Evolutionary conservation across 2,888 invertebrate genomes (phyloP), one percentile per base, ranked within the genome.

Genomic region (Brachyopa scutellaris): DNA sequence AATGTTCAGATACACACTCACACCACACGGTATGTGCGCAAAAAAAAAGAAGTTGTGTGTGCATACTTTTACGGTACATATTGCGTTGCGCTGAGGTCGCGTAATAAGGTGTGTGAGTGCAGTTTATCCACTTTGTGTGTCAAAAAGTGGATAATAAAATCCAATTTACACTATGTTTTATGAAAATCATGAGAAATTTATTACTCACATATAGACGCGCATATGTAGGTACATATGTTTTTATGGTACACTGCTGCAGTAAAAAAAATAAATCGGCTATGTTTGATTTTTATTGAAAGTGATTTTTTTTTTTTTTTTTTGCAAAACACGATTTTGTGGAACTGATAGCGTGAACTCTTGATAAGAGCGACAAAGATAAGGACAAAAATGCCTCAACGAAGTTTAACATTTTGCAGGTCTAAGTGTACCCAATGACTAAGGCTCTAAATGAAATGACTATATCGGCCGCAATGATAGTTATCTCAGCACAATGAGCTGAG

Each of bases 81-180:
- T n/a, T n/a, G n/a, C n/a, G n/a, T n/a, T n/a, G n/a, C 8, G 15
- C 47, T n/a, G 13, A 7, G 15, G 62, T 33, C 31, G 53, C 53
- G 70, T 76, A 82, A 77, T 82, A 82, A 82, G 82, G 82, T 82
- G 77, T 82, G 77, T 61, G 64, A 82, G 36, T 82, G 66, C 82
- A 77, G 70, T 66, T 72, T 77, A 72, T 72, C 72, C 70, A 70
- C 70, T 62, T 47, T 59, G 64, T 66, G 82, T 53, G 76, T 76
- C 70, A 61, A 70, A 49, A 53, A 40, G 33, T 36, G 36, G 51
- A 77, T 59, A 69, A 45, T 57, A 77, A 79, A 61, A 76, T 61
- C 64, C 70, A 36, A 76, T 76, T 76, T 82, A 76, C 76, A 76
- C 80, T 82, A 80, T 70, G 76, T 61, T 70, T 82, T 77, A 72